Conservation (phyloP, 53 echinoderm and acorn worm species). For the Temnopleurus reevesii region DNA sequence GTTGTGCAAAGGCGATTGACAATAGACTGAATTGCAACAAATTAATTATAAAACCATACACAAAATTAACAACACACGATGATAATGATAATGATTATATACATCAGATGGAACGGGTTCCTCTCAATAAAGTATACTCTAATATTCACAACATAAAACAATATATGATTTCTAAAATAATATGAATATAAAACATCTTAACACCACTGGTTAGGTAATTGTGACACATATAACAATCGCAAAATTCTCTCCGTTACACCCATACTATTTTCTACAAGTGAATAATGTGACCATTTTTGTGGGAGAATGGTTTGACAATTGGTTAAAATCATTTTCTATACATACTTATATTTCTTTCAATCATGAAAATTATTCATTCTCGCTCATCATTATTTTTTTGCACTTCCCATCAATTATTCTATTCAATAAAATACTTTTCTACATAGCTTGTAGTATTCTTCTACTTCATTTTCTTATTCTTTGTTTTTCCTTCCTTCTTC, state of each 20-base stretch:
- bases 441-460: neutral
- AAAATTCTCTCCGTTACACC: no score
- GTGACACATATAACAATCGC: no score
- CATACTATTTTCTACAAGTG: no score
- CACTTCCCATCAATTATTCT: no score
- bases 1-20: no score
- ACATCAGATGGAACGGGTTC: conserved; percentile 13
- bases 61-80: conserved; percentile 8
- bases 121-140: conserved; percentile 1
- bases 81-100: conserved; percentile 31
- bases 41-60: neutral
- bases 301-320: no score
- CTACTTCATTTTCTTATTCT: neutral
- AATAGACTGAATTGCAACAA: neutral
- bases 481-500: neutral
- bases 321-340: no score
- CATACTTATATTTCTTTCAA: no score
- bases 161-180: neutral
- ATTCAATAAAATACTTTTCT: neutral
- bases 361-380: no score
- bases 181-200: conserved; percentile 3
- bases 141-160: conserved; percentile 35
- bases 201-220: no score
- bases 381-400: neutral
- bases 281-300: no score